These are phyloP conservation scores for Heterochromis multidens DNA, from an alignment of 2,113 vertebrate species.

Conservation along the genomic window DNA sequence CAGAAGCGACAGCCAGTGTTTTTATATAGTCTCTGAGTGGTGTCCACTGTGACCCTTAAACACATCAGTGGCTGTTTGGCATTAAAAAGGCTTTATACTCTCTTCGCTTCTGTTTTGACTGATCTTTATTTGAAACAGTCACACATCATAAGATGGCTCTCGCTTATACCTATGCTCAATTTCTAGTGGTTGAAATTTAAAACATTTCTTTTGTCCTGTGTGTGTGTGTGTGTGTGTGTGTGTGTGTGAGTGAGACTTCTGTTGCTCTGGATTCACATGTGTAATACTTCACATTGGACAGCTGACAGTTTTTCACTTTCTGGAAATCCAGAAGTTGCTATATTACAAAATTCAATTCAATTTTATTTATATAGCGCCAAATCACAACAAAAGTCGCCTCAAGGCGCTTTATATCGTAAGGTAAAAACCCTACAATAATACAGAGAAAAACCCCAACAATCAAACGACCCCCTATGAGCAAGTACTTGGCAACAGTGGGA, in stretches of 20 bases:
- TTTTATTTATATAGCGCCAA: too few species aligned
- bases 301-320: neutral
- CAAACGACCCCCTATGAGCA: too few species aligned
- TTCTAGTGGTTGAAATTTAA: neutral
- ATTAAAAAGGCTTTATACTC: neutral
- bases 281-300: fast-evolving
- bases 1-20: neutral
- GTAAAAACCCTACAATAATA: too few species aligned
- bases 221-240: too few species aligned
- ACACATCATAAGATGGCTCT: neutral
- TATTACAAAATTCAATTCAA: too few species aligned
- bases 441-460: too few species aligned
- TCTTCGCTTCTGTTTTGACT: neutral
- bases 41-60: neutral
- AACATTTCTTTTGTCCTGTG: too few species aligned
- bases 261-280: neutral
- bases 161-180: too few species aligned
- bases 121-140: neutral
- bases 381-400: too few species aligned
- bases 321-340: neutral
- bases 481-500: too few species aligned
- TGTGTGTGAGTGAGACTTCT: too few species aligned
- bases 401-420: too few species aligned
- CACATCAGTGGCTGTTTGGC: neutral
- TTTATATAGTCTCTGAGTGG: neutral